These are phyloP conservation scores for Crocidura indochinensis DNA, from an alignment of 2,797 vertebrate species.

Conservation along the genomic window DNA sequence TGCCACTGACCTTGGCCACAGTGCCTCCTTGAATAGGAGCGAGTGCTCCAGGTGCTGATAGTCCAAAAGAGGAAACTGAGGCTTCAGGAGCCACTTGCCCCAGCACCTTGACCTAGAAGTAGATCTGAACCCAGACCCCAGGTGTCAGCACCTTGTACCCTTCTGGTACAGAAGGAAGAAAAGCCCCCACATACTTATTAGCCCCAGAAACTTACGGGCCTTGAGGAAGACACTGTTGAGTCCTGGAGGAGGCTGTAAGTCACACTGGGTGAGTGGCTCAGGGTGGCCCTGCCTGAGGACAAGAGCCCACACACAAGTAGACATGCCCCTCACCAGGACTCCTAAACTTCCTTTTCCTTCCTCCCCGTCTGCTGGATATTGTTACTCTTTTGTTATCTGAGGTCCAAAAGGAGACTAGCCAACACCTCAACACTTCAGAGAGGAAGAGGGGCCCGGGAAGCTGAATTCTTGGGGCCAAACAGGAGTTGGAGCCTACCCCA, in stretches of 20 bases:
- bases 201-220: no score
- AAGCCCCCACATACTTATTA: not conserved
- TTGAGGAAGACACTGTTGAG: not conserved
- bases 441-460: conserved; percentile 84
- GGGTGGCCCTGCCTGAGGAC: not conserved
- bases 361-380: conserved; percentile 82
- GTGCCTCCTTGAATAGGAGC: no score
- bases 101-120: fast-evolving
- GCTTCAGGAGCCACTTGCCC: no score
- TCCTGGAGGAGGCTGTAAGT: no score
- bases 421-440: conserved; percentile 91
- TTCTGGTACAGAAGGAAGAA: not conserved
- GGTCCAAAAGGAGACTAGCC: conserved; percentile 94
- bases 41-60: not conserved
- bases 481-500: conserved; percentile 88
- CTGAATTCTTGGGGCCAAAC: conserved; percentile 83
- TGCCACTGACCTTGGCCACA: no score
- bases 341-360: conserved; percentile 88
- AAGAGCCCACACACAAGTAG: conserved; percentile 74
- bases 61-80: not conserved
- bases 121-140: fast-evolving
- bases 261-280: not conserved
- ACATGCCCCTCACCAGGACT: conserved; percentile 85
- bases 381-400: conserved; percentile 90
- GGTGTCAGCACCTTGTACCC: not conserved